Conservation (phyloP, 2,888 invertebrate species). For the Polyploca ridens region DNA sequence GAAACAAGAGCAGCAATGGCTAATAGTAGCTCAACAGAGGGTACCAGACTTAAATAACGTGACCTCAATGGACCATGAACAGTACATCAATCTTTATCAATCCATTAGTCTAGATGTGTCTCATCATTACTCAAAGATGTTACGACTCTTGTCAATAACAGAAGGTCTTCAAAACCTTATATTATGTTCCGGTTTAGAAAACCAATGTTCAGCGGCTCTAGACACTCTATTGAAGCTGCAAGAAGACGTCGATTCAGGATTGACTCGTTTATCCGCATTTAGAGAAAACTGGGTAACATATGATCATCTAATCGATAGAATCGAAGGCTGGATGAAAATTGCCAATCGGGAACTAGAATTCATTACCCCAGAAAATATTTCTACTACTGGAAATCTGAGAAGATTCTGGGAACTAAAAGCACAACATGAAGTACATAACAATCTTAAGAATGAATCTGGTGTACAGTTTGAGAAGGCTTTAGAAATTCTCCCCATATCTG, state of each 20-base stretch:
- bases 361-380: conserved; percentile 86
- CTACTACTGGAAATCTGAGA: conserved; percentile 89
- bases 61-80: conserved; percentile 93
- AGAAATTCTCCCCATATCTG: conserved; percentile 91
- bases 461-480: conserved; percentile 90
- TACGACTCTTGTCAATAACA: conserved; percentile 89
- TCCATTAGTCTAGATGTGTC: conserved; percentile 91
- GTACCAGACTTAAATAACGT: conserved; percentile 92
- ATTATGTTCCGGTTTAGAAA: conserved; percentile 89
- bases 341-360: conserved; percentile 89
- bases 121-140: conserved; percentile 91
- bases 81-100: conserved; percentile 93
- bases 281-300: conserved; percentile 91
- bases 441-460: conserved; percentile 89
- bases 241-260: conserved; percentile 89
- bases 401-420: conserved; percentile 96
- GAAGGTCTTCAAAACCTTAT: conserved; percentile 90
- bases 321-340: conserved; percentile 90
- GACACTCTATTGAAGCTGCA: conserved; percentile 89
- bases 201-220: conserved; percentile 89
- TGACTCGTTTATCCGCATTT: conserved; percentile 89
- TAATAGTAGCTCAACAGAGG: conserved; percentile 92
- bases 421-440: conserved; percentile 93
- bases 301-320: conserved; percentile 88
- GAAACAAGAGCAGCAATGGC: conserved; percentile 93